Evolutionary conservation across 2,113 vertebrate genomes (phyloP).

Genomic region (Lontra canadensis): DNA sequence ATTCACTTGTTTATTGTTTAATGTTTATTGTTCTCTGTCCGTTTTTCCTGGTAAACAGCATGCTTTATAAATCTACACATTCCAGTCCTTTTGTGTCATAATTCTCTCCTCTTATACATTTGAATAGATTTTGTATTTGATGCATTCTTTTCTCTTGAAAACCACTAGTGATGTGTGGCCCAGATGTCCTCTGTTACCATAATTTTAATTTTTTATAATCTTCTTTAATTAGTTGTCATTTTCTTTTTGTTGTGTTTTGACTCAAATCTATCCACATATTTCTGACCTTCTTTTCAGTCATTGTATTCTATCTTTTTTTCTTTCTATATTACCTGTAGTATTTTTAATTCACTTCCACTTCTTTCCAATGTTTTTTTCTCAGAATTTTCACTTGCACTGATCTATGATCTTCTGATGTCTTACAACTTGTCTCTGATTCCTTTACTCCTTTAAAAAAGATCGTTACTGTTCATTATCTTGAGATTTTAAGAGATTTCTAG

Average conservation of each 20-base stretch:
- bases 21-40: neutral
- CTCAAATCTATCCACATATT: neutral
- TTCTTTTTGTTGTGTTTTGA: conserved; percentile 27
- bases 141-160: neutral
- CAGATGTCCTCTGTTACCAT: conserved; percentile 32
- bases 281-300: conserved; percentile 3
- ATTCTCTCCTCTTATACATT: neutral
- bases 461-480: neutral
- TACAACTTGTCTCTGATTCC: neutral
- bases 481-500: neutral
- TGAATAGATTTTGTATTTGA: neutral
- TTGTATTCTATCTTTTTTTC: neutral
- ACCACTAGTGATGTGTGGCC: conserved; percentile 9
- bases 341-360: conserved; percentile 12
- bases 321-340: neutral
- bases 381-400: neutral
- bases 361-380: neutral
- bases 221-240: conserved; percentile 36
- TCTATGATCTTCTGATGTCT: neutral
- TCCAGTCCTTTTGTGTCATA: neutral
- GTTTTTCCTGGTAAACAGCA: neutral
- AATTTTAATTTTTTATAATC: neutral
- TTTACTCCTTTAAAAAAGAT: neutral
- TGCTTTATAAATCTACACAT: neutral
- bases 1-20: neutral